Base-by-base conservation (phyloP, 2,113 vertebrate genomes). In the Muscicapa adusta region DNA sequence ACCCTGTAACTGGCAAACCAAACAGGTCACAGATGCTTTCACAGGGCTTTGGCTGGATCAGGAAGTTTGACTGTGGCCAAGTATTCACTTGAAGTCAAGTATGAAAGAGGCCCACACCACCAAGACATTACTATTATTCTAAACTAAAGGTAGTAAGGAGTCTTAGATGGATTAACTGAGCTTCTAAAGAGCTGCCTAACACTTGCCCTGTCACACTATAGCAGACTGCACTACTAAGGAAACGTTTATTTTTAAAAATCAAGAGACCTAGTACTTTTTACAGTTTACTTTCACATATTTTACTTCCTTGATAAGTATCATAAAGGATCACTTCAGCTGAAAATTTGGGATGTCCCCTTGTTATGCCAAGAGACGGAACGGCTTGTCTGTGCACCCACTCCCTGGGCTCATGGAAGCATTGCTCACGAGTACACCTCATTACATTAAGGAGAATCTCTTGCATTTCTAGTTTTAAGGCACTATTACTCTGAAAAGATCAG, bases 221-320 rank as follows among this genome's bases (percentile, higher is more conserved):
- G 61, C 40, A 87, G 51, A 75, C 34, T 74, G 36, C 15, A 48
- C 47, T 57, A 68, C 5, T 28, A 83, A 54, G 40, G n/a, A 80
- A 70, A 85, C 6, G 65, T 65, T 62, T 91, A 12, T 62, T 88
- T 94, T 85, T 65, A n/a, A 88, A 93, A 92, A 79, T 31, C n/a
- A 75, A 57, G 48, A 45, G n/a, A 66, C 18, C 15, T 78, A 42
- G 75, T 83, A 91, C 47, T 75, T 90, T 85, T 90, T 73, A 56
- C 75, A 83, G 84, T 91, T 92, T 87, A 77, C 42, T 92, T 74
- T 89, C 72, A 93, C 50, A 63, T 81, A 53, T 94, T 80, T 94
- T 81, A 40, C 24, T 90, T 91, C 67, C 1, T 1, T 40, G 48
- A 11, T 57, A 77, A 83, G 26, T 65, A 75, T 71, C 13, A 1